Conservation (phyloP, 2,797 vertebrate species). For the Tiaroga cobitis region DNA sequence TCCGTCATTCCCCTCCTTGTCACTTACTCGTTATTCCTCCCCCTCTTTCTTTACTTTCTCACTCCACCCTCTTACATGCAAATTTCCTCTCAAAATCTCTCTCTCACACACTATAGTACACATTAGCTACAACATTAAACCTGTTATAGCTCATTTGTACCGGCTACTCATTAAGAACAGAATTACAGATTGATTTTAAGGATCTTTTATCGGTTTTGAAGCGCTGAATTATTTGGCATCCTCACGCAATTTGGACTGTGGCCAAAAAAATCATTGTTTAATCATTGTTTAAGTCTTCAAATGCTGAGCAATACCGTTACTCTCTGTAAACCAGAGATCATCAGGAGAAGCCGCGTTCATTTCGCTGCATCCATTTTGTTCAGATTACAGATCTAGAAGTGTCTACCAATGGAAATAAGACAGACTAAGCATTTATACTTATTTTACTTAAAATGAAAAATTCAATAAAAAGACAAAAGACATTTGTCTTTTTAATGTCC, state of each 20-base stretch:
- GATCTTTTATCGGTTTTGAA: neutral
- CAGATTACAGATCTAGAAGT: neutral
- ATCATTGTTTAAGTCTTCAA: neutral
- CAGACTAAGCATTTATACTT: neutral
- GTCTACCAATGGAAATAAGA: neutral
- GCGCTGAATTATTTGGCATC: neutral
- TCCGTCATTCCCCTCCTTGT: slow-evolving; percentile 43
- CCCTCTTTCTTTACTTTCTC: slow-evolving; percentile 50
- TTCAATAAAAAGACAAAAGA: neutral
- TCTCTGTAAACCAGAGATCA: slow-evolving; percentile 1
- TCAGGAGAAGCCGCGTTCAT: neutral
- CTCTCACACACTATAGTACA: slow-evolving; percentile 9
- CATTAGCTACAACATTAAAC: slow-evolving; percentile 16
- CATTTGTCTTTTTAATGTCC: neutral
- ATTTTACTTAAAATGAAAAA: neutral
- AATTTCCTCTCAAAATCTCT: slow-evolving; percentile 31
- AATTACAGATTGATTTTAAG: neutral
- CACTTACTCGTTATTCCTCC: slow-evolving; percentile 61
- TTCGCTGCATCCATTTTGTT: neutral
- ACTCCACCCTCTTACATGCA: slow-evolving; percentile 19
- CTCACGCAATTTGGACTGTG: neutral
- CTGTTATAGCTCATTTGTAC: neutral
- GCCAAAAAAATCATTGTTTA: neutral
- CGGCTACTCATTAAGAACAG: neutral
- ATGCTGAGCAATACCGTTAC: neutral